Base-by-base conservation (phyloP, 1,140 invertebrate genomes). In the Diuraphis noxia region DNA sequence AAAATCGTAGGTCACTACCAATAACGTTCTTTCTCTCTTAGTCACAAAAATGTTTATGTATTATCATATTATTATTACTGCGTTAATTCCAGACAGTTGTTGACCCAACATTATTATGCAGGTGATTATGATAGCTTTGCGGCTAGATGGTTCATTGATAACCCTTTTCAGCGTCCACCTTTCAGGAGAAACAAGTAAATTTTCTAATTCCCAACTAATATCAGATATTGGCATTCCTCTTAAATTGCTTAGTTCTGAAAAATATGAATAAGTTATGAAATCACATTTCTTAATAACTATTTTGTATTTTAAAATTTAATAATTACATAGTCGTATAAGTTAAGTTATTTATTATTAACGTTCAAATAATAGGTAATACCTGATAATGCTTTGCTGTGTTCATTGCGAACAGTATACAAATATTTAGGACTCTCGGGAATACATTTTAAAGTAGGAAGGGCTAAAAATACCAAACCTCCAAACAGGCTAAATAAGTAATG, bases 371-470 rank as follows among this genome's bases (percentile, higher is more conserved):
- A 56, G 93, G 4, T n/a, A 93, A 93, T 92, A 96, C 96, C 96
- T 94, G 95, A 93, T 63, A 96, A 93, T 79, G 96, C 97, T 92
- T 93, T 94, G 43, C 95, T 94, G 87, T 95, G 95, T 92, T 97
- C 93, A 88, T 95, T 94, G 93, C 95, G 95, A n/a, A 97, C 94
- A 52, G 97, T 95, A 93, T 95, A 97, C 36, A 98, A 94, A 94
- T 96, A 98, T 93, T 97, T 97, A 2, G 97, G 97, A 94, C 97
- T 98, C 93, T 98, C 97, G 0, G 97, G 97, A 92, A 97, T 95
- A 92, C 95, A 93, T 92, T 95, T 95, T n/a, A 96, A 94, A 8
- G 95, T 93, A 7, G 94, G 93, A 87, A 95, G 94, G 43, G 92
- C 92, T n/a, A 94, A 30, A n/a, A 93, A 38, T n/a, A 93, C 92